Base-by-base conservation (phyloP, 2,797 vertebrate species). In the Protonibea diacanthus region DNA sequence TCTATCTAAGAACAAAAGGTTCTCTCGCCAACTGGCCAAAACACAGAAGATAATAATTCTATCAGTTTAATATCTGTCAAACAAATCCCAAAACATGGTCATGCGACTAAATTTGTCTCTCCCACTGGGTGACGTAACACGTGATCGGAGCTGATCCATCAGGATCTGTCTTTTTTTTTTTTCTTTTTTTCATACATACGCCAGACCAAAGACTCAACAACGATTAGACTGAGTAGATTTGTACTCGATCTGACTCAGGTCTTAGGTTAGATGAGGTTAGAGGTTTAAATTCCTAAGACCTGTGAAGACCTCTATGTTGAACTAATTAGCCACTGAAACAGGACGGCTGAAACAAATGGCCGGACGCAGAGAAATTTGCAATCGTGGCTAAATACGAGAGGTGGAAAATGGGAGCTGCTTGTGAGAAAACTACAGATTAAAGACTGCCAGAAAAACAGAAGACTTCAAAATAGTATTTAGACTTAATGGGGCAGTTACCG, bases 371-470 rank as follows among this genome's bases (percentile, higher is more conserved):
- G 17, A 51, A 65, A 65, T 77, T 58, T 56, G 17, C 42, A 56
- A 48, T 15, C 3, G 5, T 3, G 42, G 38, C 25, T n/a, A 59
- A 58, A 38, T 51, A 53, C 38, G 20, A 66, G 25, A 65, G 47
- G 38, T 38, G 47, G 53, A 65, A 71, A 71, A 62, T 61, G 27
- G 18, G 51, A 63, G 52, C 71, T n/a, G 20, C 21, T 21, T 77
- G 63, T 76, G 48, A 48, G 40, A 48, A 62, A 45, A 58, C 21
- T 42, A 55, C 33, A 61, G 52, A 61, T 74, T 18, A 74, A 20
- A 55, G 49, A 15, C 40, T 74, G 55, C 57, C 60, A 61, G 42
- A 78, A 33, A 77, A 29, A 9, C 48, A 29, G 4, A 63, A 74
- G 33, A 62, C 21, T 60, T 64, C 3, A 64, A 47, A 40, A 80